phyloP scores from a whole-genome alignment of 35 echinoderm and acorn worm genomes.

The Lytechinus pictus region DNA sequence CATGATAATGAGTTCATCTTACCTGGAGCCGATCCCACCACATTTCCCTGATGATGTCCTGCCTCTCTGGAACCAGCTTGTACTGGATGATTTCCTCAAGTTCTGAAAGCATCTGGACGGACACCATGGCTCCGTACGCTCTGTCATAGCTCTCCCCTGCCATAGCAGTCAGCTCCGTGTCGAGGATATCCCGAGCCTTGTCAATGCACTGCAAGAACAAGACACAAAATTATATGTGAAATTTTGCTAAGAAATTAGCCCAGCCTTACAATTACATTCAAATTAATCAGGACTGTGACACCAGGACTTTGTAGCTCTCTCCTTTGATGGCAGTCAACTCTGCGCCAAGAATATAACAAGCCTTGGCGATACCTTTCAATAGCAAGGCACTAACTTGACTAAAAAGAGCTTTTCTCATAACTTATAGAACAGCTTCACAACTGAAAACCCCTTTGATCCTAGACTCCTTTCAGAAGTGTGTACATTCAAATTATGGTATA shows the following conservation, averaged over 20 bases:
- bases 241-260: neutral
- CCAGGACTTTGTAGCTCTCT: conserved; percentile 96
- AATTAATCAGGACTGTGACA: conserved; percentile 77
- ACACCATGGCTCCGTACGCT: conserved; percentile 98
- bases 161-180: conserved; percentile 96
- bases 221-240: neutral
- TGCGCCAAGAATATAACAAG: conserved; percentile 91
- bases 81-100: conserved; percentile 98
- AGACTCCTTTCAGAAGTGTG: no score
- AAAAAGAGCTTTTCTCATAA: no score
- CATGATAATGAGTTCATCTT: no score
- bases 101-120: conserved; percentile 96
- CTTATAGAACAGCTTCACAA: no score
- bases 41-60: conserved; percentile 93
- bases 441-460: no score
- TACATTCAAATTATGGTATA: no score
- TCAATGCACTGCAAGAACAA: conserved; percentile 86
- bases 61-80: conserved; percentile 94
- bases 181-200: conserved; percentile 96
- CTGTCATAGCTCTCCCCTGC: conserved; percentile 99
- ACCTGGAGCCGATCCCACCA: conserved; percentile 99
- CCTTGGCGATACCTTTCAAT: conserved; percentile 93
- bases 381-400: neutral
- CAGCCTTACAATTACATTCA: conserved; percentile 51
- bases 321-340: conserved; percentile 95